Percentiles rank a stretch among this genome's conserved stretches.
Conservation (phyloP, 2,113 vertebrate genomes). For the Scophthalmus maximus region DNA sequence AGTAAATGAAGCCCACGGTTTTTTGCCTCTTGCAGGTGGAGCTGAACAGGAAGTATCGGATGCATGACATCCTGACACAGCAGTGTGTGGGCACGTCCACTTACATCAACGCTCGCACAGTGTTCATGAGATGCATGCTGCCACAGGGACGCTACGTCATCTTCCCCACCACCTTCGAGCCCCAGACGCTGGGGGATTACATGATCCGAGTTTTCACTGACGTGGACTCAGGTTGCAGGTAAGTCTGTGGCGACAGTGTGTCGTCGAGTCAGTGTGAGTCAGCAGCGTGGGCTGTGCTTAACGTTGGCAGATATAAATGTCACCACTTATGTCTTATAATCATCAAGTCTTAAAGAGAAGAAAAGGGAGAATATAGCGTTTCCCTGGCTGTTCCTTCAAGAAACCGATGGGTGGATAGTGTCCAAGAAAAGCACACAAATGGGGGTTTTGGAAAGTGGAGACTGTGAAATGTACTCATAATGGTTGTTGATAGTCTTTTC, state of each 20-base stretch:
- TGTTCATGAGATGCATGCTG: conserved; percentile 86
- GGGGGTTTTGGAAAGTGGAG: conserved; percentile 8
- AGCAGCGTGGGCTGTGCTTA: neutral
- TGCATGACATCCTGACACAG: conserved; percentile 90
- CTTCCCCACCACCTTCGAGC: conserved; percentile 89
- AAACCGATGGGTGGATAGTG: neutral
- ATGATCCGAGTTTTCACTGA: conserved; percentile 91
- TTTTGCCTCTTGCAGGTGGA: conserved; percentile 85
- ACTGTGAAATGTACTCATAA: neutral
- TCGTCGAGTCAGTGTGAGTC: neutral
- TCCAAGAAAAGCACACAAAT: conserved; percentile 34
- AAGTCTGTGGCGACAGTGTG: conserved; percentile 4
- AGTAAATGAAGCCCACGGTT: neutral
- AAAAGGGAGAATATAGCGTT: neutral
- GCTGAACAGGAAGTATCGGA: conserved; percentile 89
- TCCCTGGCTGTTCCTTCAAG: conserved; percentile 6
- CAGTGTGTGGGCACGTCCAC: conserved; percentile 81
- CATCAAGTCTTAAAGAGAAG: neutral
- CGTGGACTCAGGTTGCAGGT: conserved; percentile 88
- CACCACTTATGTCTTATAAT: neutral
- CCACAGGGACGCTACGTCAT: conserved; percentile 89
- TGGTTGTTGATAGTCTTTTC: neutral
- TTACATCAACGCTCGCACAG: conserved; percentile 89
- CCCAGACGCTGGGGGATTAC: conserved; percentile 80
- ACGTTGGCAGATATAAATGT: neutral